Percentiles rank a stretch among this genome's conserved stretches.
Evolutionary conservation across 2,888 invertebrate species (phyloP).

Genomic region (Sisyra nigra): DNA sequence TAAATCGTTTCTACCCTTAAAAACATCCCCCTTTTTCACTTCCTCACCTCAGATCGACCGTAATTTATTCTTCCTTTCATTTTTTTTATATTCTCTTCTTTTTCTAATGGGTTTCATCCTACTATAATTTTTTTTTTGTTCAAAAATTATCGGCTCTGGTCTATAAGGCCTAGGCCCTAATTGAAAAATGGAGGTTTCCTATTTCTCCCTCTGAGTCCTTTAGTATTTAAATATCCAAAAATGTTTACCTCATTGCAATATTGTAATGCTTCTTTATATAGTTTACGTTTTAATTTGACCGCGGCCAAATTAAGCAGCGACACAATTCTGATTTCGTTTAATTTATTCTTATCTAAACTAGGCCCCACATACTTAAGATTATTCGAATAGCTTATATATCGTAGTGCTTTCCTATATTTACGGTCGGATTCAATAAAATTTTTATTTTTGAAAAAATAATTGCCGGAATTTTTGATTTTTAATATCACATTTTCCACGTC

Average conservation of each 20-base stretch:
- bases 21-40: too few species aligned
- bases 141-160: too few species aligned
- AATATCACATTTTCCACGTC: slow-evolving; percentile 32
- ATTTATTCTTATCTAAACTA: slow-evolving; percentile 15
- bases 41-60: too few species aligned
- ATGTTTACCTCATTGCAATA: slow-evolving; percentile 47
- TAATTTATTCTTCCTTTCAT: too few species aligned
- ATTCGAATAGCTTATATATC: slow-evolving; percentile 43
- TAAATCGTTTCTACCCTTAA: too few species aligned
- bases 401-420: slow-evolving; percentile 66
- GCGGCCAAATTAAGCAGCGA: slow-evolving; percentile 61
- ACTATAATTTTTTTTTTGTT: too few species aligned
- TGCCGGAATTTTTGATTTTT: slow-evolving; percentile 55
- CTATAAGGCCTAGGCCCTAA: too few species aligned
- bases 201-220: too few species aligned
- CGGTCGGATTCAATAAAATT: slow-evolving; percentile 46
- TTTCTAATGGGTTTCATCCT: too few species aligned
- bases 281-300: slow-evolving; percentile 46
- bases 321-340: slow-evolving; percentile 26
- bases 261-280: slow-evolving; percentile 41
- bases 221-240: slow-evolving; percentile 1
- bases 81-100: too few species aligned
- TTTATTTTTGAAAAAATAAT: slow-evolving; percentile 42
- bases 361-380: slow-evolving; percentile 18
- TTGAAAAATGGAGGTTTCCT: too few species aligned